phyloP scores from a whole-genome alignment of 2,888 invertebrate genomes.

The Aleiodes alternator region DNA sequence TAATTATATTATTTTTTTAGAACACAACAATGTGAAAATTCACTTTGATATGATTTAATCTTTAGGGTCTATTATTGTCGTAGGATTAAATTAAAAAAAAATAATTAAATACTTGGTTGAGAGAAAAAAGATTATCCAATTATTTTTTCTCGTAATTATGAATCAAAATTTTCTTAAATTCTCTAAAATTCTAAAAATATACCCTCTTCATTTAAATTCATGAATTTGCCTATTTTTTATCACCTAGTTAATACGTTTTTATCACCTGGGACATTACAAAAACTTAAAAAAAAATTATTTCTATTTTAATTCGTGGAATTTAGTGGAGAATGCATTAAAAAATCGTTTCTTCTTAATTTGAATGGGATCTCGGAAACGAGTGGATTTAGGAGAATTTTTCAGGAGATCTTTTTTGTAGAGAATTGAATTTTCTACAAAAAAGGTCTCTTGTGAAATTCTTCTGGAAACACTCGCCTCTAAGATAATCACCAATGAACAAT shows the following conservation, averaged over 20 bases:
- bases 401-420: too few relatives aligned
- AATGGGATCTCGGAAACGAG: too few relatives aligned
- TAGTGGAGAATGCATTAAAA: too few relatives aligned
- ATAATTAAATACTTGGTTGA: not conserved
- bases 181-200: slow-evolving; percentile 31
- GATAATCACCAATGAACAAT: too few relatives aligned
- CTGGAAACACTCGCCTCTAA: too few relatives aligned
- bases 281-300: not conserved
- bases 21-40: not conserved
- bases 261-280: slow-evolving; percentile 27
- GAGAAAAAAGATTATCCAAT: too few relatives aligned
- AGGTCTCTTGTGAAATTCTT: too few relatives aligned
- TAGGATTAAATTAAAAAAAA: slow-evolving; percentile 3
- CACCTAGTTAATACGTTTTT: slow-evolving; percentile 5
- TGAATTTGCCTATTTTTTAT: slow-evolving; percentile 3
- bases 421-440: too few relatives aligned
- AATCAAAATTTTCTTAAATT: slow-evolving; percentile 4
- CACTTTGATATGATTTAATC: slow-evolving; percentile 20
- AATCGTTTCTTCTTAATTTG: too few relatives aligned
- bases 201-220: slow-evolving; percentile 19
- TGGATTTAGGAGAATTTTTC: too few relatives aligned
- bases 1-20: not conserved
- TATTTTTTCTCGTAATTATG: not conserved
- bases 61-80: slow-evolving; percentile 8
- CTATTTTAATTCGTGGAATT: too few relatives aligned